Evolutionary conservation across 1,140 invertebrate species (phyloP).

Genomic region (Brachionus koreanus): DNA sequence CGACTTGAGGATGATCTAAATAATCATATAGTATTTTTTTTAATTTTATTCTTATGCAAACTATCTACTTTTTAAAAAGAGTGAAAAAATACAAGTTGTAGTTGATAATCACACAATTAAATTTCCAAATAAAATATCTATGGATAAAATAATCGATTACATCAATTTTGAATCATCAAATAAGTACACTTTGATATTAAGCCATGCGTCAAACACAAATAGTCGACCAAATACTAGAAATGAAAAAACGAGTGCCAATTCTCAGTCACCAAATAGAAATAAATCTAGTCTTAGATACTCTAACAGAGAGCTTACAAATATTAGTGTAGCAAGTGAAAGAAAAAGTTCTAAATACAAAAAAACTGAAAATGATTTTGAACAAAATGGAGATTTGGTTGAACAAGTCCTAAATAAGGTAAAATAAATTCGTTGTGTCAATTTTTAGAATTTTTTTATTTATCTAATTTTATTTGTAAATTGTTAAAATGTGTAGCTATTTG

Average conservation of each 20-base stretch:
- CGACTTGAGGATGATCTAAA: background rate
- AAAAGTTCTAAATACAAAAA: conserved; percentile 8
- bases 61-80: background rate
- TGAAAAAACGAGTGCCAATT: conserved; percentile 4
- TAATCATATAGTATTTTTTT: background rate
- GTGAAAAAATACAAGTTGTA: conserved; percentile 34
- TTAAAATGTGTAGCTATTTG: no score
- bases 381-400: background rate
- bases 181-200: conserved; percentile 26
- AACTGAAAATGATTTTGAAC: background rate
- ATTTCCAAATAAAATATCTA: conserved; percentile 12
- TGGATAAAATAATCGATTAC: conserved; percentile 41
- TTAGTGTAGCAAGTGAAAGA: background rate
- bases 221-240: conserved; percentile 21
- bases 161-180: conserved; percentile 43
- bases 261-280: conserved; percentile 23
- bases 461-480: background rate
- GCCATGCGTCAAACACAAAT: background rate
- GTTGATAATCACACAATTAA: conserved; percentile 29
- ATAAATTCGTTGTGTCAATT: background rate
- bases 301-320: background rate
- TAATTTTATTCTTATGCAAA: background rate
- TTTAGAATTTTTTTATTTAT: background rate
- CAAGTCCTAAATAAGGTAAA: conserved; percentile 19
- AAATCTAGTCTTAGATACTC: background rate